Evolutionary conservation across 1,140 invertebrate genomes (phyloP).

Genomic region (Nautilus pompilius): DNA sequence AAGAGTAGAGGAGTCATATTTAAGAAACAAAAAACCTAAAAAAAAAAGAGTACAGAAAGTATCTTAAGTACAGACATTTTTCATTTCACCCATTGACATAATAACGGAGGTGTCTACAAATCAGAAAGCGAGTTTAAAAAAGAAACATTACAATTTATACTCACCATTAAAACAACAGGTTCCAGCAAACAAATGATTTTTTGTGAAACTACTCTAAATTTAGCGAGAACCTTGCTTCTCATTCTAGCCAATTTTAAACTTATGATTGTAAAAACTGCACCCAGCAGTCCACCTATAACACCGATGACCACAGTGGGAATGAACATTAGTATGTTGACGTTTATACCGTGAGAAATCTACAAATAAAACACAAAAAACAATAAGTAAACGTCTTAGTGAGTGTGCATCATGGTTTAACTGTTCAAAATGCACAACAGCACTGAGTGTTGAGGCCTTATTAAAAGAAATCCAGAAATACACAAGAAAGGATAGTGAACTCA

Average conservation of each 20-base stretch:
- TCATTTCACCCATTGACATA: too few species aligned
- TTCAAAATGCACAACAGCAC: too few species aligned
- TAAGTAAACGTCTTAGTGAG: background rate
- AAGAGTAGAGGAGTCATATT: too few species aligned
- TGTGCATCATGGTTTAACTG: too few species aligned
- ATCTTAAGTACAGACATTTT: too few species aligned
- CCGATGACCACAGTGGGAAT: slow-evolving; percentile 48
- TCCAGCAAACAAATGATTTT: slow-evolving; percentile 42
- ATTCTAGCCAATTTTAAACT: slow-evolving; percentile 45
- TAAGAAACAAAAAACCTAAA: too few species aligned
- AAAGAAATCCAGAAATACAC: too few species aligned
- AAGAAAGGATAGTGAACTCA: too few species aligned
- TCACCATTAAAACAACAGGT: slow-evolving; percentile 49
- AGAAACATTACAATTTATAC: background rate
- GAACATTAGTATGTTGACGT: slow-evolving; percentile 51
- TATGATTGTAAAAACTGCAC: slow-evolving; percentile 47
- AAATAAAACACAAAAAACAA: slow-evolving; percentile 13
- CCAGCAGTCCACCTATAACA: slow-evolving; percentile 42
- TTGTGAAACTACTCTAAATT: slow-evolving; percentile 29
- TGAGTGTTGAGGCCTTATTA: too few species aligned
- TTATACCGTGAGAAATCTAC: slow-evolving; percentile 44
- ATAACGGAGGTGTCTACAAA: too few species aligned
- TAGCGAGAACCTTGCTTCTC: slow-evolving; percentile 34
- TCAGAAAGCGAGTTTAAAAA: too few species aligned
- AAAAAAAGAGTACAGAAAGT: too few species aligned